Evolutionary conservation across 2,797 vertebrate genomes (phyloP).

Genomic region (Enteromius thamalakanensis): DNA sequence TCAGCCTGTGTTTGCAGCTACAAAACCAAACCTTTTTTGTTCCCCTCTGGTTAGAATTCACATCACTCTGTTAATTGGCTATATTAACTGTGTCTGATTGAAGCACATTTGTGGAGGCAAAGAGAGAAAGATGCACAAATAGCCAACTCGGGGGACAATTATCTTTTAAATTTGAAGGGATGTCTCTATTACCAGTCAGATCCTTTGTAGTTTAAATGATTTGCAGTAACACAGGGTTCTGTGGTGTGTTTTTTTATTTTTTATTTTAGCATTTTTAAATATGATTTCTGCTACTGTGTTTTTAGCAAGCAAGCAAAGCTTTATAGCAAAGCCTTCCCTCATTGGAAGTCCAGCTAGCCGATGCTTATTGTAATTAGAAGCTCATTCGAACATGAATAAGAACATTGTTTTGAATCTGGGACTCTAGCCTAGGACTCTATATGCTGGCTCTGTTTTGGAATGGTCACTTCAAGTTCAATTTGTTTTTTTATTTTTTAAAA

Average conservation of each 20-base stretch:
- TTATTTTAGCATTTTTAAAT: constrained; percentile 6
- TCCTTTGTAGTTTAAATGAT: constrained; percentile 49
- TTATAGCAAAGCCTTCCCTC: background rate
- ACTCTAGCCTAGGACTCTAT: background rate
- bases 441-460: constrained; percentile 18
- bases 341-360: constrained; percentile 15
- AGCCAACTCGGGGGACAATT: constrained; percentile 40
- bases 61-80: constrained; percentile 51
- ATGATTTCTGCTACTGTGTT: background rate
- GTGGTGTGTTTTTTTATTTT: background rate
- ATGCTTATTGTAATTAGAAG: constrained; percentile 25
- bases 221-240: constrained; percentile 15
- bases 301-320: background rate
- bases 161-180: constrained; percentile 38
- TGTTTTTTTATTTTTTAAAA: background rate
- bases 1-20: constrained; percentile 23
- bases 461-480: background rate
- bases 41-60: constrained; percentile 49
- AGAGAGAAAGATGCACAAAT: constrained; percentile 40
- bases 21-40: constrained; percentile 33
- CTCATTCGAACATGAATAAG: constrained; percentile 35
- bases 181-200: constrained; percentile 37
- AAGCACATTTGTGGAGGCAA: constrained; percentile 47
- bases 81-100: constrained; percentile 53
- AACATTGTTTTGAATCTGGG: constrained; percentile 37